These are phyloP conservation scores for Urocynchramus pylzowi DNA, from an alignment of 2,113 vertebrate genomes.

Conservation along the genomic window DNA sequence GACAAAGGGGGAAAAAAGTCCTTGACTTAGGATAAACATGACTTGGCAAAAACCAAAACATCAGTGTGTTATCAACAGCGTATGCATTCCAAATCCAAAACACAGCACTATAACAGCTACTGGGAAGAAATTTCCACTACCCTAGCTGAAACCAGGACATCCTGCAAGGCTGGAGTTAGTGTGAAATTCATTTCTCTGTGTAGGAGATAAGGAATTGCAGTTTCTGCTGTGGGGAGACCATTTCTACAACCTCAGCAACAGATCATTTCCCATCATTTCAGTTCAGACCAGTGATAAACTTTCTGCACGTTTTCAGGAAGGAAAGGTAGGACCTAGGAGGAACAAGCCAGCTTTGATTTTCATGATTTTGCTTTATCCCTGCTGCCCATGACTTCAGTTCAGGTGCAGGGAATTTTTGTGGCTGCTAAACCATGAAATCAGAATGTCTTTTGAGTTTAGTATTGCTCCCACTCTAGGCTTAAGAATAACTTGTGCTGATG, in stretches of 20 bases:
- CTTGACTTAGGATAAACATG: background rate
- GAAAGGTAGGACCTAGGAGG: background rate
- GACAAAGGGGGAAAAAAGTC: background rate
- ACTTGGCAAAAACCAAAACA: background rate
- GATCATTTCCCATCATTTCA: background rate
- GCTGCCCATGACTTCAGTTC: background rate
- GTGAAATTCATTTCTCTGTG: background rate
- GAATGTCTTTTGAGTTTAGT: background rate
- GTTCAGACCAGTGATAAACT: background rate
- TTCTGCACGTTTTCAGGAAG: background rate
- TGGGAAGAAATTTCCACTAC: background rate
- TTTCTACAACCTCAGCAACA: background rate
- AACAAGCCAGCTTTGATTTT: background rate
- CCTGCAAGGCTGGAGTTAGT: background rate
- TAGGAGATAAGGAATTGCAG: background rate
- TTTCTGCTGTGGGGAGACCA: background rate
- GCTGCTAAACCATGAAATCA: background rate
- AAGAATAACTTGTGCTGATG: background rate
- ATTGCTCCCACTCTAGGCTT: background rate
- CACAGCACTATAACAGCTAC: background rate
- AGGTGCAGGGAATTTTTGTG: background rate
- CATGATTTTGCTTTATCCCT: background rate
- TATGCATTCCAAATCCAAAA: background rate
- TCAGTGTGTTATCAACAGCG: background rate
- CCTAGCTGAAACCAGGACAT: background rate